A percentile compares a stretch with the other conserved stretches of the same genome.
Conservation (phyloP, 2,797 vertebrate genomes). For the Remorina albescens region DNA sequence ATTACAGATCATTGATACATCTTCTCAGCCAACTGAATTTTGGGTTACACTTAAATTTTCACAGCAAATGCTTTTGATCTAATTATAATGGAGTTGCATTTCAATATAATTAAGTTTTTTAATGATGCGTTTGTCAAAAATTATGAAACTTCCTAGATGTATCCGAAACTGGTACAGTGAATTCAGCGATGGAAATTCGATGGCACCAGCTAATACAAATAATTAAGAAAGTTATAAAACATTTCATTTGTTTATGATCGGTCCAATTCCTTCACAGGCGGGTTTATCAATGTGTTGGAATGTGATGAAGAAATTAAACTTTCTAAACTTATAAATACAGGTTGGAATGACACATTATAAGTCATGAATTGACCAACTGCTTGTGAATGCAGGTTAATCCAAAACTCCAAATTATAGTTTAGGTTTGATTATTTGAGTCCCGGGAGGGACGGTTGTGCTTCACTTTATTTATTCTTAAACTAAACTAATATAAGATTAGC, state of each 20-base stretch:
- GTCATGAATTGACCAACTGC: not conserved
- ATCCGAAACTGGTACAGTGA: not conserved
- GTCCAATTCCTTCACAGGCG: not conserved
- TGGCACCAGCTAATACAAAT: not conserved
- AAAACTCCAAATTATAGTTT: not conserved
- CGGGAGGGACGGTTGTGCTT: no score
- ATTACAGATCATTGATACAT: not conserved
- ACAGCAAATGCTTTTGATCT: not conserved
- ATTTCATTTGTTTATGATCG: not conserved
- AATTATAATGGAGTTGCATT: not conserved
- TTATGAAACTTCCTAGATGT: not conserved
- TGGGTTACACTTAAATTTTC: not conserved
- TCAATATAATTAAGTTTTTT: not conserved
- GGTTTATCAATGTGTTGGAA: conserved; percentile 1
- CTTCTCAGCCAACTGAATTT: not conserved
- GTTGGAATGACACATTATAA: not conserved
- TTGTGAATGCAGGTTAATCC: no score
- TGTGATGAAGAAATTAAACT: no score
- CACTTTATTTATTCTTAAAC: not conserved
- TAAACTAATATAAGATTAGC: not conserved
- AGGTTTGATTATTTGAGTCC: not conserved
- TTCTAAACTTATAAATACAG: not conserved
- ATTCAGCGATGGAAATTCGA: not conserved
- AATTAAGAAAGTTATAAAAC: no score
- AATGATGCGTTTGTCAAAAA: not conserved